Evolutionary conservation across 2,888 invertebrate species (phyloP).

Genomic region (Lasioglossum leucozonium): DNA sequence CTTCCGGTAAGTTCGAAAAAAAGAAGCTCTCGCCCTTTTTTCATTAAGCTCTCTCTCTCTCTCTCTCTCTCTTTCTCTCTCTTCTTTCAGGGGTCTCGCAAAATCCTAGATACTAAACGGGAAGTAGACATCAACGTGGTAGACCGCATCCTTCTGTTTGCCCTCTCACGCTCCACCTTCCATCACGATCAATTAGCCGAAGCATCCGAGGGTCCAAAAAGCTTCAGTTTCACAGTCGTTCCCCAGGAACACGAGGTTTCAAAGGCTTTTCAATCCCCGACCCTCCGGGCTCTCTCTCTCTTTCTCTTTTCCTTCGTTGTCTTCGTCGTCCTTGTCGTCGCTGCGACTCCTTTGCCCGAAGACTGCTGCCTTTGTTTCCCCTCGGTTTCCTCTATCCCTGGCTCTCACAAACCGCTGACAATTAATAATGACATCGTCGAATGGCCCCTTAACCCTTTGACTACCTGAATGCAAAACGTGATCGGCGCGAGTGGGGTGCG

Average conservation of each 20-base stretch:
- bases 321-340: not conserved
- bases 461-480: not conserved
- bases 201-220: conserved; percentile 5
- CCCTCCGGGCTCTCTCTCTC: not conserved
- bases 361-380: conserved; percentile 5
- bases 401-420: not conserved
- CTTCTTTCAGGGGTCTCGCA: not conserved
- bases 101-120: not conserved
- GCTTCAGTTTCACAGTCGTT: conserved; percentile 24
- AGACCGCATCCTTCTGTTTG: not conserved
- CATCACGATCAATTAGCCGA: conserved; percentile 28
- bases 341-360: conserved; percentile 1
- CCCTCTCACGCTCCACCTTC: not conserved
- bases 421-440: not conserved
- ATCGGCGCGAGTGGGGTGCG: not conserved
- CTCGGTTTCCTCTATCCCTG: not conserved
- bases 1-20: not conserved
- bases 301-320: not conserved
- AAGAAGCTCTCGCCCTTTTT: not conserved
- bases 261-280: not conserved
- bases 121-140: not conserved
- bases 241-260: conserved; percentile 3
- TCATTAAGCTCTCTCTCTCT: not conserved
- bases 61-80: not conserved
- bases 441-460: not conserved